Conservation (phyloP, 2,888 invertebrate species). For the Trilocha varians region DNA sequence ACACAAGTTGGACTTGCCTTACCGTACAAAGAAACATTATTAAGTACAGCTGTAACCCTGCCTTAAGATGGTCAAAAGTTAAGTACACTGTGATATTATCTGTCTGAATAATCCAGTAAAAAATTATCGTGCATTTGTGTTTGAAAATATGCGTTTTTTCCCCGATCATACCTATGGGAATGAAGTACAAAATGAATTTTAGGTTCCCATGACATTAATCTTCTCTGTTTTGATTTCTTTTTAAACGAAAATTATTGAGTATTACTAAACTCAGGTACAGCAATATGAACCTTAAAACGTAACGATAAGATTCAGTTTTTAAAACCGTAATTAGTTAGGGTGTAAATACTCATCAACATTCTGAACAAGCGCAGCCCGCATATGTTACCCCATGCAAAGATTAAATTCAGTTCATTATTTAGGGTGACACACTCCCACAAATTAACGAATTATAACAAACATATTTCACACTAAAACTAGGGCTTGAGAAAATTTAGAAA, state of each 20-base stretch:
- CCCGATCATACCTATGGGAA: not conserved
- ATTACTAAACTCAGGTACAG: constrained; percentile 8
- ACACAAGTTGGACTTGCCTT: too few relatives aligned
- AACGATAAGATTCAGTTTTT: not conserved
- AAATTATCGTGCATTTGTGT: too few relatives aligned
- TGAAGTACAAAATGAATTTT: constrained; percentile 5
- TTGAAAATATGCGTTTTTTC: not conserved
- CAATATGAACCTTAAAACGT: not conserved
- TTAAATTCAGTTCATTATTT: constrained; percentile 32
- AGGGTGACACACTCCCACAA: constrained; percentile 42
- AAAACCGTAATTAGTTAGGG: not conserved
- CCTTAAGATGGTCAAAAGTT: too few relatives aligned
- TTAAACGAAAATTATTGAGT: constrained; percentile 51
- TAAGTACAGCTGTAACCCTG: too few relatives aligned
- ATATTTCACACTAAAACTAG: not conserved
- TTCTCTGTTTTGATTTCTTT: constrained; percentile 59
- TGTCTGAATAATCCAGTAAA: too few relatives aligned
- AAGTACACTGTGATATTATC: too few relatives aligned
- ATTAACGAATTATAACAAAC: constrained; percentile 18
- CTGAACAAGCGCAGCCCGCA: constrained; percentile 47
- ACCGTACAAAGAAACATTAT: too few relatives aligned
- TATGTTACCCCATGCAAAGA: constrained; percentile 43
- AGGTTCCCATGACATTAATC: constrained; percentile 61
- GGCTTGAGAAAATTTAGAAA: not conserved
- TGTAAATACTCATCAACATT: constrained; percentile 25